Conservation (phyloP, 2,888 invertebrate genomes). For the Globia sparganii region DNA sequence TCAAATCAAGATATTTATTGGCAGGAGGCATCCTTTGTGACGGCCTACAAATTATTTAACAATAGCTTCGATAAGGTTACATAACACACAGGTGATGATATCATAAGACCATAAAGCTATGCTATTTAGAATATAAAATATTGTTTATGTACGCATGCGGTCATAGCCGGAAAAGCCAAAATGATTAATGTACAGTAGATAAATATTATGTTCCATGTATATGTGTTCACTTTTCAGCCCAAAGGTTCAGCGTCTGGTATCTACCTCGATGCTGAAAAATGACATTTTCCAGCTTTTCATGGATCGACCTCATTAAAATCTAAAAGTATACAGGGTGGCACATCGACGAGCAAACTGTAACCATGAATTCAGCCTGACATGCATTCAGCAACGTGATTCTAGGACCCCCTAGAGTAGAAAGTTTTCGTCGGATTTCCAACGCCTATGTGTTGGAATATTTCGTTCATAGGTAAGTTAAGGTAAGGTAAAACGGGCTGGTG, state of each 20-base stretch:
- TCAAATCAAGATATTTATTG: slow-evolving; percentile 62
- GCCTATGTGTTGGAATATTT: neutral
- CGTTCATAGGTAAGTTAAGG: no score
- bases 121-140: slow-evolving; percentile 68
- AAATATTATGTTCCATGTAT: slow-evolving; percentile 2
- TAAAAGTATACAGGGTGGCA: neutral
- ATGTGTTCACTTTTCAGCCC: neutral
- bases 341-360: neutral
- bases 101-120: slow-evolving; percentile 65
- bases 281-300: neutral
- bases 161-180: slow-evolving; percentile 58
- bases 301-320: neutral
- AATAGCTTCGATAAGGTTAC: slow-evolving; percentile 59
- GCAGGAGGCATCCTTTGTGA: slow-evolving; percentile 42
- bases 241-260: neutral
- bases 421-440: neutral
- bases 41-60: slow-evolving; percentile 43
- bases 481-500: no score
- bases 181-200: slow-evolving; percentile 29
- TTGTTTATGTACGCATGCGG: slow-evolving; percentile 39
- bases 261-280: neutral
- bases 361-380: neutral
- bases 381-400: no score
- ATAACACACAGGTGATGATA: slow-evolving; percentile 66
- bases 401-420: neutral